Conservation (phyloP, 2,888 invertebrate genomes). For the Melanotus villosus region DNA sequence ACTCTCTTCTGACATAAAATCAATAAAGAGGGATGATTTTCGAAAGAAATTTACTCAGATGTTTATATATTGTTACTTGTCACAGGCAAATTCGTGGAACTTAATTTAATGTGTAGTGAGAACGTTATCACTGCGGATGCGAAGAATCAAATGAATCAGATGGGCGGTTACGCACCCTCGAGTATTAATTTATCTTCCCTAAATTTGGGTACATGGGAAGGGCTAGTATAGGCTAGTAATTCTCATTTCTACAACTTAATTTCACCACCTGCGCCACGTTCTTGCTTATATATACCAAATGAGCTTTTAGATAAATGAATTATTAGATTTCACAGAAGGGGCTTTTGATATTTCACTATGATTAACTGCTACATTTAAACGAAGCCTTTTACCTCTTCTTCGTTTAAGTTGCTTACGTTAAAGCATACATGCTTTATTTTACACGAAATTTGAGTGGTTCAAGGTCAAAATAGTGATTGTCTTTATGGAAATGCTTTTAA, state of each 20-base stretch:
- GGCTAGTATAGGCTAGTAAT: slow-evolving; percentile 26
- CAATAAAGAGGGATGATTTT: no score
- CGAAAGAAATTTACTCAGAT: no score
- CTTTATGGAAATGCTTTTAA: no score
- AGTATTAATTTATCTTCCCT: slow-evolving; percentile 35
- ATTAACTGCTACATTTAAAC: no score
- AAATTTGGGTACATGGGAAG: slow-evolving; percentile 31
- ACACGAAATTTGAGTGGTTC: no score
- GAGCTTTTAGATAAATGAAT: neutral
- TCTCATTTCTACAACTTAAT: slow-evolving; percentile 36
- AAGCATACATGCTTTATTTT: no score
- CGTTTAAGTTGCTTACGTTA: no score
- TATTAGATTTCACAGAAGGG: neutral
- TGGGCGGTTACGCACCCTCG: slow-evolving; percentile 26
- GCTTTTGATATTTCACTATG: no score
- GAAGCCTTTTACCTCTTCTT: no score
- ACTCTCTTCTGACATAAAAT: no score
- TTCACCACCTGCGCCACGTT: slow-evolving; percentile 28
- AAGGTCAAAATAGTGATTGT: no score
- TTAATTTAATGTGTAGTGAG: slow-evolving; percentile 15
- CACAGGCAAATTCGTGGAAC: slow-evolving; percentile 14
- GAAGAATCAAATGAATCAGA: slow-evolving; percentile 26
- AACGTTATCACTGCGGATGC: slow-evolving; percentile 14
- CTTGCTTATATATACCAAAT: slow-evolving; percentile 6
- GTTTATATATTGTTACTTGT: no score